These are phyloP conservation scores for Sylvia atricapilla DNA, from an alignment of 2,113 vertebrate species.

Conservation along the genomic window DNA sequence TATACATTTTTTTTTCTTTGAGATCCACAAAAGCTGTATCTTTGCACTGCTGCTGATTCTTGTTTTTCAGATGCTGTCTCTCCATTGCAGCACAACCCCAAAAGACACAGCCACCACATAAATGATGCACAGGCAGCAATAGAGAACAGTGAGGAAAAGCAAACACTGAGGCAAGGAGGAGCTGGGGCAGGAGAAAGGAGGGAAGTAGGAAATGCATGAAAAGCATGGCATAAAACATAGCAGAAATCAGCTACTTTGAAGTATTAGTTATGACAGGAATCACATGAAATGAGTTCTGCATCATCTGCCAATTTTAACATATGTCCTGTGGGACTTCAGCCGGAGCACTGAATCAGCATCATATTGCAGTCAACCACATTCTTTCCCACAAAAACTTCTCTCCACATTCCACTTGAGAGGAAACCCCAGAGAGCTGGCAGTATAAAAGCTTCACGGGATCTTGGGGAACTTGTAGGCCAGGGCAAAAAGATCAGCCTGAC, in stretches of 20 bases:
- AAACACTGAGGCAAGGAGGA: background rate
- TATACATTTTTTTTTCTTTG: background rate
- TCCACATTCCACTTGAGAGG: background rate
- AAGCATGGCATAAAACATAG: background rate
- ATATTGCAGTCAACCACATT: background rate
- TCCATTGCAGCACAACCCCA: background rate
- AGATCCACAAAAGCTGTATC: background rate
- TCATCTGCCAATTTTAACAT: background rate
- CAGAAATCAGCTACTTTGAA: background rate
- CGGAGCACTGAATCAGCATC: background rate
- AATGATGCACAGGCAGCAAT: background rate
- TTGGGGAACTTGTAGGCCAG: background rate
- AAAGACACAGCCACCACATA: background rate
- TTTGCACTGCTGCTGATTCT: background rate
- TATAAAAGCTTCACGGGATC: background rate
- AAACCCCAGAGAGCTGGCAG: background rate
- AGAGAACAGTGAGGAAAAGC: background rate
- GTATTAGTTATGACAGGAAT: background rate
- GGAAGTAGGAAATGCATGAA: background rate
- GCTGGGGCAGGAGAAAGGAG: background rate
- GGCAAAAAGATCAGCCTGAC: background rate
- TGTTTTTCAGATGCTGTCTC: background rate
- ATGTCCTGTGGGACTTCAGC: background rate
- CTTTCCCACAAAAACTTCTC: background rate
- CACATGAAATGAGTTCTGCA: background rate